These are phyloP conservation scores for Melospiza georgiana DNA, from an alignment of 2,113 vertebrate species.

Conservation along the genomic window DNA sequence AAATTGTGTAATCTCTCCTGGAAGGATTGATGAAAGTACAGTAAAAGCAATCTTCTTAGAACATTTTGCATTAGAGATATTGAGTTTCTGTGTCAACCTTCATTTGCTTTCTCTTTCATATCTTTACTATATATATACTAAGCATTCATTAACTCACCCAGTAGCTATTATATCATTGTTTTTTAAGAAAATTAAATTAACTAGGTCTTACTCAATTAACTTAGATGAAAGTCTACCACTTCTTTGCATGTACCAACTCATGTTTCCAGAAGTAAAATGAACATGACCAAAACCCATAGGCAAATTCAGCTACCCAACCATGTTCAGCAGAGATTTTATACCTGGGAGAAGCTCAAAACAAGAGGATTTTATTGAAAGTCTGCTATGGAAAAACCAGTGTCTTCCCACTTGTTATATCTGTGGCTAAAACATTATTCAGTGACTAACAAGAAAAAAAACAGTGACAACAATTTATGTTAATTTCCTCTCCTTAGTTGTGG, in stretches of 20 bases:
- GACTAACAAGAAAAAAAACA: not conserved
- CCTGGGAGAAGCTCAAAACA: not conserved
- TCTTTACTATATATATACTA: not conserved
- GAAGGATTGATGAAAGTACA: not conserved
- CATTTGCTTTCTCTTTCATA: slow-evolving; percentile 9
- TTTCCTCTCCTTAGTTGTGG: not conserved
- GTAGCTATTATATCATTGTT: not conserved
- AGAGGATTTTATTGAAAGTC: not conserved
- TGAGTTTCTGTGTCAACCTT: slow-evolving; percentile 10
- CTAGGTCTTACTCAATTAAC: not conserved
- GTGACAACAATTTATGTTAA: not conserved
- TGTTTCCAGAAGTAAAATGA: not conserved
- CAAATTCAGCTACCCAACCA: not conserved
- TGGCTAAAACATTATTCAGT: not conserved
- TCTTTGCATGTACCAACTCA: not conserved
- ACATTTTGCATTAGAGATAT: not conserved
- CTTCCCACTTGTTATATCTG: not conserved
- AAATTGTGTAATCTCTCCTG: not conserved
- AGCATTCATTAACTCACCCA: not conserved
- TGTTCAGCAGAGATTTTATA: not conserved
- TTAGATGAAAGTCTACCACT: not conserved
- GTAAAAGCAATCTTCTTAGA: slow-evolving; percentile 7
- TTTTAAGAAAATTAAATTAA: slow-evolving; percentile 2
- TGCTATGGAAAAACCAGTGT: not conserved
- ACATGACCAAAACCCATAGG: not conserved